Percentiles rank a stretch among this genome's conserved stretches.
phyloP scores from a whole-genome alignment of 1,140 invertebrate species.

The Drosophila ironensis region DNA sequence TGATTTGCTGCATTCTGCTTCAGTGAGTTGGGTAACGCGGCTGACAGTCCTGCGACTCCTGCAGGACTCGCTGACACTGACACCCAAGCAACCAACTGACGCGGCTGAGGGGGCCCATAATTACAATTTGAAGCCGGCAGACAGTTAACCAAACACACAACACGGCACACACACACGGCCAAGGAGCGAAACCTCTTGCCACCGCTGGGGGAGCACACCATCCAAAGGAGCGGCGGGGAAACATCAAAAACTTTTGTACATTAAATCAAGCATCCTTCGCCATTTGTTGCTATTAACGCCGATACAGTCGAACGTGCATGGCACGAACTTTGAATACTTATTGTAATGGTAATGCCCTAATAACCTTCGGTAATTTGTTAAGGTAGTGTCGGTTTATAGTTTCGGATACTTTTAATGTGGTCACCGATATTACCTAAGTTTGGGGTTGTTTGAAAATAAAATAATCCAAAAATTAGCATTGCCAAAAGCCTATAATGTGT shows the following conservation, averaged over 20 bases:
- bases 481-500: no score
- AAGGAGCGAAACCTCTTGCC: conserved; percentile 2
- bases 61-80: conserved; percentile 41
- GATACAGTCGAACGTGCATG: conserved; percentile 8
- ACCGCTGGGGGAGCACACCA: conserved; percentile 12
- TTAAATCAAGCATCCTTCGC: conserved; percentile 77
- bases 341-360: neutral
- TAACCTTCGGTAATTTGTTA: no score
- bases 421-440: no score
- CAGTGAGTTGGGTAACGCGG: conserved; percentile 58
- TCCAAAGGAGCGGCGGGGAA: conserved; percentile 28
- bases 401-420: no score
- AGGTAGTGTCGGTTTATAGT: no score
- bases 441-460: no score
- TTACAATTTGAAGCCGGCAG: conserved; percentile 73
- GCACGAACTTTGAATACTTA: neutral
- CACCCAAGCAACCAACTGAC: conserved; percentile 17
- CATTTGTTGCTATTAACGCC: conserved; percentile 66
- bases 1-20: conserved; percentile 78
- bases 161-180: conserved; percentile 1
- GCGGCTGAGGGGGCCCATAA: conserved; percentile 54
- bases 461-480: no score
- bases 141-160: conserved; percentile 60
- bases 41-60: conserved; percentile 33
- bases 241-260: conserved; percentile 78